A percentile compares a stretch with the other conserved stretches of the same genome.
These are phyloP conservation scores for Notiomystis cincta DNA, from an alignment of 2,113 vertebrate species.

Conservation along the genomic window DNA sequence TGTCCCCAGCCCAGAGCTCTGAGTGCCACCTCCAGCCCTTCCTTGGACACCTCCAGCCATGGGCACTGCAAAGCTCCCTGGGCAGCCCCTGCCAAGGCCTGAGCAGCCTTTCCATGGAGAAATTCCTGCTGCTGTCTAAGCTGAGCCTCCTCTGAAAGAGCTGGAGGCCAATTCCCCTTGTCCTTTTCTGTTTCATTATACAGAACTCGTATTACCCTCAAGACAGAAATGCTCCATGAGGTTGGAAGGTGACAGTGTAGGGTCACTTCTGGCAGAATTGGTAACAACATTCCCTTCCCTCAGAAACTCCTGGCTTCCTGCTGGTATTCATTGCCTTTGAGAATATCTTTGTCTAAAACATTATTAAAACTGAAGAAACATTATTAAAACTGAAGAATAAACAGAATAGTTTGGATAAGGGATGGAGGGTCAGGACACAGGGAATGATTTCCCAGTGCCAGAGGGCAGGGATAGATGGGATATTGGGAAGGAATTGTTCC, in stretches of 20 bases:
- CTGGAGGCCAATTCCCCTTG: accelerated
- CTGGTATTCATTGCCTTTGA: not conserved
- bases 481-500: not conserved
- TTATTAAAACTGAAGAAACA: not conserved
- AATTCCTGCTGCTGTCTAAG: not conserved
- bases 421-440: accelerated
- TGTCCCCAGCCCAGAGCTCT: not conserved
- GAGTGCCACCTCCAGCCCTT: not conserved
- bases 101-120: not conserved
- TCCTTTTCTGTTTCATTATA: not conserved
- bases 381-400: not conserved
- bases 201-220: not conserved
- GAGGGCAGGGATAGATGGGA: not conserved
- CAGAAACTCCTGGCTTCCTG: not conserved
- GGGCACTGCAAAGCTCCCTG: not conserved
- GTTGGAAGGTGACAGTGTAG: not conserved
- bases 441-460: not conserved
- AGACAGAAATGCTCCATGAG: not conserved
- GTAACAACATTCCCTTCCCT: not conserved
- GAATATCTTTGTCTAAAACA: not conserved
- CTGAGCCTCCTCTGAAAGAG: not conserved
- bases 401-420: not conserved
- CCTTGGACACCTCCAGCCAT: not conserved
- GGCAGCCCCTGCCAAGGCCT: not conserved
- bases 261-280: not conserved